Evolutionary conservation across 2,888 invertebrate species (phyloP).

Genomic region (Dione juno): DNA sequence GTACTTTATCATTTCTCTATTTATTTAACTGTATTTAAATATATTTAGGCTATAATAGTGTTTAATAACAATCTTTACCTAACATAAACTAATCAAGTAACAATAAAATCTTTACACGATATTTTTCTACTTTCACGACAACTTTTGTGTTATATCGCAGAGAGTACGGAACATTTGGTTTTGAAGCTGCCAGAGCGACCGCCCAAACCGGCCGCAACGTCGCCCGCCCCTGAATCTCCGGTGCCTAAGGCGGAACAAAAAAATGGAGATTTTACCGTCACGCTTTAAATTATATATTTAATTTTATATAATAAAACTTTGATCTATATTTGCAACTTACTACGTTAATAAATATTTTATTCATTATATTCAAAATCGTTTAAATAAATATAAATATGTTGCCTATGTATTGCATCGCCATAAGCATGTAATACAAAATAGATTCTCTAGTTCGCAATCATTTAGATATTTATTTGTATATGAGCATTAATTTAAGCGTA

Average conservation of each 20-base stretch:
- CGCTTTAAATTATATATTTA: constrained; percentile 55
- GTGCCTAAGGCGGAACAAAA: constrained; percentile 71
- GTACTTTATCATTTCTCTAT: background rate
- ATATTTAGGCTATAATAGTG: background rate
- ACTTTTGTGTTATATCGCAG: constrained; percentile 75
- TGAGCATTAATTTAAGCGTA: background rate
- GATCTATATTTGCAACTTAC: background rate
- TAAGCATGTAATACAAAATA: background rate
- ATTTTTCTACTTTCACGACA: background rate
- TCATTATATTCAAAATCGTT: too few species aligned
- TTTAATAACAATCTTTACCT: background rate
- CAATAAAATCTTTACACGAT: too few species aligned
- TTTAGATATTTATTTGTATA: constrained; percentile 3
- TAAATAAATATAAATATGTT: too few species aligned
- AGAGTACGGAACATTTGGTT: constrained; percentile 71
- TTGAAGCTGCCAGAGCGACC: constrained; percentile 71
- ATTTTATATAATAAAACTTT: background rate
- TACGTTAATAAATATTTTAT: background rate
- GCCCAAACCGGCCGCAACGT: constrained; percentile 43
- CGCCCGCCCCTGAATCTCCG: constrained; percentile 54
- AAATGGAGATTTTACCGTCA: constrained; percentile 77
- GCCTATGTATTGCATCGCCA: too few species aligned
- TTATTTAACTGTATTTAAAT: background rate
- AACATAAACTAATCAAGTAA: too few species aligned
- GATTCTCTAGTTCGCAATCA: constrained; percentile 3